phyloP scores from a whole-genome alignment of 2,113 vertebrate genomes.

The Callionymus lyra region DNA sequence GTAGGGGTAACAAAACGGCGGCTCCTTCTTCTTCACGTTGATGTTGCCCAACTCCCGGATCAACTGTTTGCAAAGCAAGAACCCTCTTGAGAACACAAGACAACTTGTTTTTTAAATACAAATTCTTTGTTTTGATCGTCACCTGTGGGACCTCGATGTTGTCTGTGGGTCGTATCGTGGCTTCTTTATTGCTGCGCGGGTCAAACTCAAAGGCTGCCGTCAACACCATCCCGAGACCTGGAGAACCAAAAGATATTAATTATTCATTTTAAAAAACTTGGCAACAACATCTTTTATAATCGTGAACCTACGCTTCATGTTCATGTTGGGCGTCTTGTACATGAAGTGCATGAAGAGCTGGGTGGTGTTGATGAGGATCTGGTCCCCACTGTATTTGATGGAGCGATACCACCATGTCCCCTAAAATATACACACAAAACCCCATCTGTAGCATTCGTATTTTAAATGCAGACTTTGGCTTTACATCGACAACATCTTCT shows the following conservation, averaged over 20 bases:
- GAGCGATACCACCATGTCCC: conserved; percentile 99
- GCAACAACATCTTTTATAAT: too few relatives aligned
- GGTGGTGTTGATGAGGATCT: conserved; percentile 96
- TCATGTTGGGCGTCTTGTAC: conserved; percentile 97
- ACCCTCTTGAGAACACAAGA: neutral
- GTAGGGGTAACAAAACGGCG: conserved; percentile 95
- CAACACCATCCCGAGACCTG: conserved; percentile 92
- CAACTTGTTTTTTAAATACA: neutral
- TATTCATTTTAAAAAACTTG: neutral
- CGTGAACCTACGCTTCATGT: conserved; percentile 98
- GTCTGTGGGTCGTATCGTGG: conserved; percentile 90
- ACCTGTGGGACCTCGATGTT: conserved; percentile 96
- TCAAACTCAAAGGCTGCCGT: conserved; percentile 95
- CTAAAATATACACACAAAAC: conserved; percentile 43
- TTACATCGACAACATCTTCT: conserved; percentile 28
- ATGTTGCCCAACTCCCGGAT: conserved; percentile 96
- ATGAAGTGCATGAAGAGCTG: conserved; percentile 98
- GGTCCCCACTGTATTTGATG: conserved; percentile 94
- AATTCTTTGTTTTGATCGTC: neutral
- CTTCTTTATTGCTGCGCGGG: conserved; percentile 96
- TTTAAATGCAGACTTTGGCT: too few relatives aligned
- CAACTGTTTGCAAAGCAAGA: conserved; percentile 59
- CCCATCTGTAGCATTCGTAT: too few relatives aligned
- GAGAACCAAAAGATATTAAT: neutral
- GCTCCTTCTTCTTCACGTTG: conserved; percentile 97